A percentile compares a stretch with the other conserved stretches of the same genome.
Conservation (phyloP, 2,888 invertebrate genomes). For the Nineta flava region DNA sequence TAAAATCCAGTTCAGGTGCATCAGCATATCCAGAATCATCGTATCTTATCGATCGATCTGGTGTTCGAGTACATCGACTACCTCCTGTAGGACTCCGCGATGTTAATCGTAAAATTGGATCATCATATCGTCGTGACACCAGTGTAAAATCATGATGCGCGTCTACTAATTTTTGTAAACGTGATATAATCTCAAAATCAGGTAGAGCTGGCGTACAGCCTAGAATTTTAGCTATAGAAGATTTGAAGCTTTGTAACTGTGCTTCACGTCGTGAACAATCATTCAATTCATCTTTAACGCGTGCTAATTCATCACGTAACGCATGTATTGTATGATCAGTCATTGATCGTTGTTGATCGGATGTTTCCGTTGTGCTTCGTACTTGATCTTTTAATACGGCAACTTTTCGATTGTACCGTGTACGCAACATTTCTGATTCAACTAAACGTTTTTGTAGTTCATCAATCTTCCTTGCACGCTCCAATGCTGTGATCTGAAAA, state of each 20-base stretch:
- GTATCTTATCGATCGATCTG: conserved; percentile 40
- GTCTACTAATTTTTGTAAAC: conserved; percentile 68
- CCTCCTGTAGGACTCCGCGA: conserved; percentile 41
- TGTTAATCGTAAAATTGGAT: conserved; percentile 32
- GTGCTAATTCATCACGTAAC: conserved; percentile 57
- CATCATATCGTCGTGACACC: conserved; percentile 60
- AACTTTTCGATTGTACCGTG: conserved; percentile 56
- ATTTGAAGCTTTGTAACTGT: conserved; percentile 58
- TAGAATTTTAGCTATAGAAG: conserved; percentile 37
- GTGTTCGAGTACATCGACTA: conserved; percentile 26
- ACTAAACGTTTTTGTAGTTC: conserved; percentile 66
- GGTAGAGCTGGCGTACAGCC: conserved; percentile 36
- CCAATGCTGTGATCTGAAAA: conserved; percentile 60
- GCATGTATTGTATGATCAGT: conserved; percentile 53
- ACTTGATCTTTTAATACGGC: conserved; percentile 57
- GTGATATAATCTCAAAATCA: conserved; percentile 41
- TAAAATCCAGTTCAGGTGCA: conserved; percentile 46
- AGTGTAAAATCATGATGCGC: conserved; percentile 78
- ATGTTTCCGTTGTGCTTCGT: conserved; percentile 45
- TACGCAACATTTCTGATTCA: conserved; percentile 63
- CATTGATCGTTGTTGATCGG: conserved; percentile 52
- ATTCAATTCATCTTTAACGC: conserved; percentile 55
- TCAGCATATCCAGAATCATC: conserved; percentile 60
- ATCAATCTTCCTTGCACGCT: conserved; percentile 68
- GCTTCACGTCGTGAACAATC: conserved; percentile 63